These are phyloP conservation scores for Ellobius talpinus DNA, from an alignment of 2,113 vertebrate species.

Conservation along the genomic window DNA sequence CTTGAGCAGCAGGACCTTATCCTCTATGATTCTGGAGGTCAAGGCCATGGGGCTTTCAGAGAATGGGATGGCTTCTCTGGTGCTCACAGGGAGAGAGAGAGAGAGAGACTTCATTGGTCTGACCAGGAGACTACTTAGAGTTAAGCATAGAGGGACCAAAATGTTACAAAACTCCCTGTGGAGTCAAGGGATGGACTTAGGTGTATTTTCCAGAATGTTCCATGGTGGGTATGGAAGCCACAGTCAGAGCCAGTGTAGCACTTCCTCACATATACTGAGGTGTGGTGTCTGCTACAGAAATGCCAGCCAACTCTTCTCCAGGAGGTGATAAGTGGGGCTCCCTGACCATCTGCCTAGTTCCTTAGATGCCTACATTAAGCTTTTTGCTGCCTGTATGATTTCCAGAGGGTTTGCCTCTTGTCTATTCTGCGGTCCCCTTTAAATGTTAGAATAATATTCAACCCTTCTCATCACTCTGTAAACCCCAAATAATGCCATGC, in stretches of 20 bases:
- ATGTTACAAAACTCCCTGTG: not conserved
- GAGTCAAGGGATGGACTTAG: not conserved
- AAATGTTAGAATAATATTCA: not conserved
- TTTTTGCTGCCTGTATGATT: not conserved
- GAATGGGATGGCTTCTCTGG: not conserved
- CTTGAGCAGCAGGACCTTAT: not conserved
- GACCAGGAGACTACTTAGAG: not conserved
- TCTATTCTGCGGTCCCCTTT: not conserved
- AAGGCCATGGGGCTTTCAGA: not conserved
- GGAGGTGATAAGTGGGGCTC: not conserved
- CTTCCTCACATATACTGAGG: not conserved
- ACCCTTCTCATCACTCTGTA: not conserved
- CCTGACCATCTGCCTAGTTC: not conserved
- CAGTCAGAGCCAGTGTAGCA: not conserved
- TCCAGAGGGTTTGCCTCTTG: not conserved
- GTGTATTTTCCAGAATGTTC: not conserved
- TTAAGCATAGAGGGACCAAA: not conserved
- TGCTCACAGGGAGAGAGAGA: too few relatives aligned
- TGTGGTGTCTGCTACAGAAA: not conserved
- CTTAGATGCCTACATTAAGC: not conserved
- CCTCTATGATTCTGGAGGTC: not conserved
- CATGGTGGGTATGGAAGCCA: not conserved
- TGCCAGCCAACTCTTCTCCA: not conserved
- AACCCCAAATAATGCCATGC: not conserved
- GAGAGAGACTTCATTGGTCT: not conserved